Evolutionary conservation across 2,888 invertebrate genomes (phyloP), one percentile per base, ranked within the genome.

Genomic region (Oegoconia quadripuncta): DNA sequence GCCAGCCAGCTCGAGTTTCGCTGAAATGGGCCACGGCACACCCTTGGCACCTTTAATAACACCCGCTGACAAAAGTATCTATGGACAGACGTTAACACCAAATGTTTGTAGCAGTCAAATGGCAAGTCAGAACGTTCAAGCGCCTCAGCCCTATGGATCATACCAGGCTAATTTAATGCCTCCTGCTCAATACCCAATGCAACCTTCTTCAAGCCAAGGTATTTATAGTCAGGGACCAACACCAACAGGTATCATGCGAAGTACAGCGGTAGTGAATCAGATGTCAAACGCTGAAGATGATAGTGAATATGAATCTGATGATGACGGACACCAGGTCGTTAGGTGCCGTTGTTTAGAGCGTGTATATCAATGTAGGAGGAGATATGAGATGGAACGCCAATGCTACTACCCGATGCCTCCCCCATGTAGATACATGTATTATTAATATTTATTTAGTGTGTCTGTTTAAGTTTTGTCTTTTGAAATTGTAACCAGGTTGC

Each of bases 1-100:
- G 6, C 64, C 62, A 0, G 7, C 47, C 9, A 44, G 50, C 37
- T 68, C 57, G 11, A 48, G 55, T 12, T 47, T 59, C 7, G 45
- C 48, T n/a, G n/a, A n/a, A n/a, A 20, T 6, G 20, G 5, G 5
- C 20, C 8, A 20, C 20, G 5, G 20, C 8, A 20, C 20, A 8
- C 8, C 8, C 20, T 22, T 22, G 5, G 11, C 26, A 26, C 11
- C 26, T 20, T 20, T 20, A 8, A 5, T 6, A 8, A 20, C 20
- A 20, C 20, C 20, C 4, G 20, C 20, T 20, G 20, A n/a, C n/a
- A n/a, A n/a, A n/a, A n/a, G n/a, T n/a, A n/a, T n/a, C n/a, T n/a
- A n/a, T n/a, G n/a, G n/a, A n/a, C n/a, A n/a, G n/a, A n/a, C n/a
- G n/a, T n/a, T n/a, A n/a, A n/a, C n/a, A n/a, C n/a, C n/a, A n/a